Evolutionary conservation across 2,888 invertebrate species (phyloP), one percentile per base, ranked within the genome.

Genomic region (Drosophila demipolita): DNA sequence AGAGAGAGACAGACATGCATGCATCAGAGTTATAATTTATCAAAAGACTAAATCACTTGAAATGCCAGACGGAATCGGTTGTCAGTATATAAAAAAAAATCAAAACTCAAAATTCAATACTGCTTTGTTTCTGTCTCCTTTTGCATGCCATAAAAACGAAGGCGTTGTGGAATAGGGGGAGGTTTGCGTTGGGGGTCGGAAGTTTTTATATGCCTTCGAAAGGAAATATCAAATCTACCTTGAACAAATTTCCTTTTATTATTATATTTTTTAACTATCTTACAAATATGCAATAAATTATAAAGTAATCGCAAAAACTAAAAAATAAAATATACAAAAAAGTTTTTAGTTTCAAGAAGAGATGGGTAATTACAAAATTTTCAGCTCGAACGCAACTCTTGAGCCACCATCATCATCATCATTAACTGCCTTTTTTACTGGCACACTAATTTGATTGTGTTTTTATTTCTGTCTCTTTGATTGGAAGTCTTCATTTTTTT

Each of bases 41-140:
- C 58, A 52, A 69, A 75, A 68, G 75, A 82, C 80, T 85, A 87
- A 83, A 82, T 87, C 86, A 82, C 85, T 75, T 70, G 66, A 84
- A 66, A 70, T 67, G 67, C 38, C 60, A 59, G 66, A 52, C 57
- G 66, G 59, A 79, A 66, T 59, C 53, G 65, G 33, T 53, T 65
- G 74, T 65, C 72, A 77, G 66, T 63, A 48, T 57, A 49, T 67
- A 65, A 65, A 49, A 23, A 48, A 50, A 69, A 73, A 7, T 70
- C 74, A 74, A 62, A 82, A 84, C 82, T 87, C 84, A 83, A 87
- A 75, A 87, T 87, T 87, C 82, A 69, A 82, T 78, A 75, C 57
- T 54, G 58, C 53, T 45, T 53, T 50, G 33, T 20, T 23, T 20
- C 15, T 4, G 20, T 15, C 7, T 20, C 7, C 3, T 29, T 29